Evolutionary conservation across 2,888 invertebrate species (phyloP), one percentile per base, ranked within the genome.

Genomic region (Lucinisca nassula): DNA sequence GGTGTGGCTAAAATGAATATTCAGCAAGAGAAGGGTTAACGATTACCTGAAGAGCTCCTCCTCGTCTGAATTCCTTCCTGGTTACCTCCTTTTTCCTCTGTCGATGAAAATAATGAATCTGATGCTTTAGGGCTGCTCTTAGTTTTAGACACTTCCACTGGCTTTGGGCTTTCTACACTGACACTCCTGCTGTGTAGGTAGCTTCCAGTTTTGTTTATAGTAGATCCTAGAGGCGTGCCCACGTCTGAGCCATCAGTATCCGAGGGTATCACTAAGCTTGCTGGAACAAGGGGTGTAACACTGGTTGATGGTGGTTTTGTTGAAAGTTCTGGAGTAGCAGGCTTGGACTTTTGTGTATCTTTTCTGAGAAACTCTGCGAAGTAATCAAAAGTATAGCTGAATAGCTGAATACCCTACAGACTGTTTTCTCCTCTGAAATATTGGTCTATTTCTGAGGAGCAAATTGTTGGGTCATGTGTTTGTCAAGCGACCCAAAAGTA

Each of bases 151-250:
- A 4, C 17, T 35, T 67, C 67, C 1, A 67, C 67, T 6, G 74
- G 40, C 8, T 21, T 74, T 30, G 86, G 84, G 58, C 85, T 78
- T 45, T 82, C 88, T 32, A 82, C 40, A 74, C 89, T 89, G 58
- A 79, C 49, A 2, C 85, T 83, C n/a, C 89, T 38, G 30, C 80
- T 85, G 77, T 89, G 85, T 10, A 87, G 45, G 45, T 51, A 84
- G 45, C 87, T 89, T 0, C 91, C 87, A 51, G 89, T 87, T 67
- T 87, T 91, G 70, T 91, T 88, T 40, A 92, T 92, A 21, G 90
- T 89, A 0, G 92, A 92, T 17, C 89, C 89, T 40, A 89, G 70
- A 0, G 89, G 89, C 21, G 89, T 89, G 12, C 55, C 40, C 27
- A 89, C 86, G 73, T 75, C 89, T 84, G 82, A 51, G 75, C 38